These are phyloP conservation scores for Rhabdomys pumilio DNA, from an alignment of 2,797 vertebrate species.

Conservation along the genomic window DNA sequence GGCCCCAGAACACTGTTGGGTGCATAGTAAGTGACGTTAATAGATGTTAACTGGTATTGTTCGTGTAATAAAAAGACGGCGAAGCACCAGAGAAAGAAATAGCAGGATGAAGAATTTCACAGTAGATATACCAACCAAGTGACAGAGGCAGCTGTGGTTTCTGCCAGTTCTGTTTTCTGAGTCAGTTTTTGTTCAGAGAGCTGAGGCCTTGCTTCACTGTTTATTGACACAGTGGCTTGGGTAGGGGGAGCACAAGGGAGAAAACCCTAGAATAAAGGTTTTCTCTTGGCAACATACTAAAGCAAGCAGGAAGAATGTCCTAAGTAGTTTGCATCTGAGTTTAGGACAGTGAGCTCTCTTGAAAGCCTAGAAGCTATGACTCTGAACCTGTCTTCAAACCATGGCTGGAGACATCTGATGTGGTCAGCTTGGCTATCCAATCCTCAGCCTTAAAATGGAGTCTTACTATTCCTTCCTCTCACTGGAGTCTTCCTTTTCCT, in stretches of 20 bases:
- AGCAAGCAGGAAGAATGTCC: neutral
- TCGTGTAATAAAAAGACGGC: slow-evolving; percentile 6
- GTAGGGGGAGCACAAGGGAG: too few relatives aligned
- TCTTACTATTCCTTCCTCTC: rapidly evolving
- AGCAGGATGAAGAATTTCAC: slow-evolving; percentile 17
- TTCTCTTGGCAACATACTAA: neutral
- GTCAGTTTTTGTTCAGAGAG: neutral
- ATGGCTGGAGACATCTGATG: too few relatives aligned
- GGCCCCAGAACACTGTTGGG: slow-evolving; percentile 30
- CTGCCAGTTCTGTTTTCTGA: neutral
- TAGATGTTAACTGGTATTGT: slow-evolving; percentile 34
- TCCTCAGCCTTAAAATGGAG: rapidly evolving
- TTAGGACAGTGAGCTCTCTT: neutral
- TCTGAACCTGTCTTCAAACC: neutral
- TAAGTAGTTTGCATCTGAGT: neutral
- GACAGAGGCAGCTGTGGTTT: slow-evolving; percentile 7
- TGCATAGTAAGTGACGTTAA: slow-evolving; percentile 60
- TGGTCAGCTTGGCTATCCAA: too few relatives aligned
- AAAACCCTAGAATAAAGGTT: neutral
- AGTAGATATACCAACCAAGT: slow-evolving; percentile 3
- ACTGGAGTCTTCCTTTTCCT: neutral
- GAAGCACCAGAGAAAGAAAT: slow-evolving; percentile 61
- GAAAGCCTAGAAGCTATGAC: neutral
- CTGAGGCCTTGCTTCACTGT: neutral
- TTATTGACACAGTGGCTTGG: neutral